Base-by-base conservation (phyloP, 2,113 vertebrate genomes). In the Pseudorhombus dupliciocellatus region DNA sequence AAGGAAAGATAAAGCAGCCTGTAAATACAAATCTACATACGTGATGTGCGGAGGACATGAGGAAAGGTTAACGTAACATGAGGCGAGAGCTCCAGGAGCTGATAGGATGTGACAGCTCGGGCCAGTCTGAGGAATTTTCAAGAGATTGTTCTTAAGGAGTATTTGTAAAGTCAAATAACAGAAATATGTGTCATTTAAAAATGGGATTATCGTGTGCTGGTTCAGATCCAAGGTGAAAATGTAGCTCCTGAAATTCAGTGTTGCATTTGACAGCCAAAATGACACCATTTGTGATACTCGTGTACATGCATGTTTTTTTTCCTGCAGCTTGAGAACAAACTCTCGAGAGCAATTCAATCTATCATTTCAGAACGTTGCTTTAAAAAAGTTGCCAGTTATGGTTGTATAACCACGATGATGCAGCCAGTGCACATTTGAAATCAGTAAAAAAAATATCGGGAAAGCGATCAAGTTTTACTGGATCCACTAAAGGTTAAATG, bases 241-340 rank as follows among this genome's bases (percentile, higher is more conserved):
- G 34, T 37, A 37, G 3, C 10, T 10, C 10, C 34, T 11, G 34
- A 37, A 18, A 46, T 46, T 7, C 16, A 46, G 18, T 7, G 42
- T 20, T 46, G 18, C 5, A 7, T 16, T 11, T 5, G 16, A 7
- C 42, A 5, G 42, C 15, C 5, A 18, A 15, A 46, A 7, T 15
- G 42, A 46, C 14, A 46, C 6, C 42, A 20, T 16, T 16, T 46
- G 0, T 46, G 42, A 46, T 7, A 20, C 42, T 20, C 4, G 18
- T 15, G 21, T 61, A 15, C 71, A 66, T 20, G 18, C 5, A 2
- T 28, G 61, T 37, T 37, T 25, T 18, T 40, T 62, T 63, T 64
- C 46, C 75, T 59, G 6, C n/a, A 70, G 48, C 53, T 44, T 56
- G 28, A 44, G 51, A 66, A 26, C 37, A 51, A 30, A 61, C 24